Base-by-base conservation (phyloP, 2,888 invertebrate genomes). In the Drosophila kuntzei region DNA sequence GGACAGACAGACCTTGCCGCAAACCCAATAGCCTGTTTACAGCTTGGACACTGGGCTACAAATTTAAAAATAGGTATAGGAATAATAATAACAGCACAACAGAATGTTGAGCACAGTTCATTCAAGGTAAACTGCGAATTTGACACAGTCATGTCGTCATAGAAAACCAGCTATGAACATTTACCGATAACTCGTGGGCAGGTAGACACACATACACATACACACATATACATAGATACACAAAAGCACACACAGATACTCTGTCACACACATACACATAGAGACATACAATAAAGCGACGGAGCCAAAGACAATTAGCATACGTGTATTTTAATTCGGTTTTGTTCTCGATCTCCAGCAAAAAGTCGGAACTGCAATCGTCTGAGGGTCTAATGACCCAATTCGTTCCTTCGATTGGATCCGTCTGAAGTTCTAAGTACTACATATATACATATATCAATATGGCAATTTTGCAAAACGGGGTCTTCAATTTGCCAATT, bases 401-500 rank as follows among this genome's bases (percentile, higher is more conserved):
- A 63, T 79, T 79, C 37, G 9, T 11, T 20, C 18, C 27, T n/a
- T 25, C 46, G 37, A 36, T 39, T 25, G n/a, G n/a, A n/a, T n/a
- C n/a, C n/a, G n/a, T n/a, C n/a, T n/a, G 50, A 29, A 7, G 62
- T n/a, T n/a, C n/a, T n/a, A n/a, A n/a, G n/a, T n/a, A n/a, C n/a
- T n/a, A n/a, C n/a, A n/a, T n/a, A n/a, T n/a, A n/a, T n/a, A n/a
- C n/a, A n/a, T n/a, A n/a, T n/a, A n/a, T n/a, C n/a, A n/a, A 64
- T 77, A 72, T 63, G 80, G 62, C 80, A 76, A 59, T 76, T 2
- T 27, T 27, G n/a, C 27, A 27, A 27, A 7, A 22, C 2, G 22
- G 22, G 22, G 22, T 75, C 67, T 87, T 55, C 83, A 80, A 63
- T 76, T 75, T 73, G 87, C 63, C 87, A 80, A 83, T 83, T 80